phyloP scores from a whole-genome alignment of 2,113 vertebrate genomes.

The Rhinogobius similis region DNA sequence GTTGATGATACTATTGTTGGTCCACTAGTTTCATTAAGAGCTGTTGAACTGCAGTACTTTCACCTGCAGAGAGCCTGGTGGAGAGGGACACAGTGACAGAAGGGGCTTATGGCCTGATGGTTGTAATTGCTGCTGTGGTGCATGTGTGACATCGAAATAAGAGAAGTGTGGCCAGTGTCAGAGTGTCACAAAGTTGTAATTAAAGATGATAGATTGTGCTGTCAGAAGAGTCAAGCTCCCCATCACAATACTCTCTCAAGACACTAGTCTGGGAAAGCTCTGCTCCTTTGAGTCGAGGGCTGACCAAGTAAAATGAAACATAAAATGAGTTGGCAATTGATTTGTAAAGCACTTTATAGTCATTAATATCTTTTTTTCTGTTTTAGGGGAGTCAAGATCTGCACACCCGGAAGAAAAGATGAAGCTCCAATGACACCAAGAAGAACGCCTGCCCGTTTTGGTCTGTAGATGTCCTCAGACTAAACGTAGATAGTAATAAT shows the following conservation, averaged over 20 bases:
- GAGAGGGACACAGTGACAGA: conserved; percentile 43
- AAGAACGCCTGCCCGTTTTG: conserved; percentile 91
- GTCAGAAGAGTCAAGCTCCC: conserved; percentile 65
- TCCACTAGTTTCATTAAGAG: neutral
- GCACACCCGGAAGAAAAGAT: conserved; percentile 91
- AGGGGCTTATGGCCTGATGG: conserved; percentile 63
- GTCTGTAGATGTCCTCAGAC: conserved; percentile 74
- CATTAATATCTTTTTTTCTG: conserved; percentile 21
- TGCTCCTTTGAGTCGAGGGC: conserved; percentile 18
- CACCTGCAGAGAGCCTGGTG: conserved; percentile 27
- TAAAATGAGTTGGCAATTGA: neutral
- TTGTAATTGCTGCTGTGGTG: conserved; percentile 64
- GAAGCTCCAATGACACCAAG: conserved; percentile 92
- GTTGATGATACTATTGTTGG: neutral
- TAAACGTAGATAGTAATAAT: neutral
- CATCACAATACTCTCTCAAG: conserved; percentile 52
- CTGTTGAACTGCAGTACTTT: conserved; percentile 14
- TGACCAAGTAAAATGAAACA: neutral
- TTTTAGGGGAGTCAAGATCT: conserved; percentile 89
- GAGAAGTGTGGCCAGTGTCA: conserved; percentile 52
- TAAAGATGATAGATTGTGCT: conserved; percentile 80
- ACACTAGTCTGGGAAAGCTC: conserved; percentile 37
- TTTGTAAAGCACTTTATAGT: neutral
- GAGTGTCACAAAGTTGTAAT: conserved; percentile 70
- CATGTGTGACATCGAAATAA: conserved; percentile 34